phyloP scores from a whole-genome alignment of 2,888 invertebrate species.

The Xanthia icteritia region DNA sequence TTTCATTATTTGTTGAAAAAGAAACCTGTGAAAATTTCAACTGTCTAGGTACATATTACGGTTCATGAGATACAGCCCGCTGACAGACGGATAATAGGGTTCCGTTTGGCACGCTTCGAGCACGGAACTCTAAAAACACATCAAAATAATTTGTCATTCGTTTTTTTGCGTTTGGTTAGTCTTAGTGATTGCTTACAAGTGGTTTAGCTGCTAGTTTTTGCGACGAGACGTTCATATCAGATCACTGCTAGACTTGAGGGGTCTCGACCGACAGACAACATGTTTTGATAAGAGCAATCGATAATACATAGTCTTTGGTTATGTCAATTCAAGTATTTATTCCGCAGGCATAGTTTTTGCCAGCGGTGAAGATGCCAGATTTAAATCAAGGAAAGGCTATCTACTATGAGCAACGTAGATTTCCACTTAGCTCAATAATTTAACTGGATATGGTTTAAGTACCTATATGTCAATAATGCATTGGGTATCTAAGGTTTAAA shows the following conservation, averaged over 20 bases:
- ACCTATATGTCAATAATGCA: neutral
- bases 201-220: constrained; percentile 18
- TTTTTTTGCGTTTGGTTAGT: neutral
- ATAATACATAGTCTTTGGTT: neutral
- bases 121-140: too few relatives aligned
- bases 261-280: constrained; percentile 2
- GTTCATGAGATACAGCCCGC: too few relatives aligned
- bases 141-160: neutral
- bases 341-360: constrained; percentile 8
- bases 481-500: neutral
- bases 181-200: constrained; percentile 1
- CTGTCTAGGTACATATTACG: too few relatives aligned
- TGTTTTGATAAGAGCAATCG: constrained; percentile 33
- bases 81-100: too few relatives aligned
- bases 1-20: too few relatives aligned
- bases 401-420: neutral
- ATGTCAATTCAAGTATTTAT: constrained; percentile 5
- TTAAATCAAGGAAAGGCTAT: neutral
- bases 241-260: constrained; percentile 7
- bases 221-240: constrained; percentile 4
- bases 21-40: too few relatives aligned
- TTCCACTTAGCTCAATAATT: neutral
- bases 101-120: too few relatives aligned
- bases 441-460: neutral
- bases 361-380: neutral